Percentiles rank a stretch among this genome's conserved stretches.
Conservation (phyloP, 2,888 invertebrate genomes). For the Eupithecia abbreviata region DNA sequence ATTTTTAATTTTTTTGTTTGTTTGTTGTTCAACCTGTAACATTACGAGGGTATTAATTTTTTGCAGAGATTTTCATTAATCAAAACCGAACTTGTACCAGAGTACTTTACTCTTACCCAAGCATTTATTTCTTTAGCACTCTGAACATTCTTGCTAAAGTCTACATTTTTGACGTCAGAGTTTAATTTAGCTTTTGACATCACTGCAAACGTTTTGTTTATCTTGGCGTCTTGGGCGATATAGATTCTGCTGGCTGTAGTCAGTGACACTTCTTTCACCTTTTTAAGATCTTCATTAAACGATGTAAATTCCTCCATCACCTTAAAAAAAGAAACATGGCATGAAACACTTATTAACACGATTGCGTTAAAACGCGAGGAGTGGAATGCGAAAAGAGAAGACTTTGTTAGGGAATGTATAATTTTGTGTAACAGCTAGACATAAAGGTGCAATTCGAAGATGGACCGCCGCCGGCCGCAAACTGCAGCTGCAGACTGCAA, state of each 20-base stretch:
- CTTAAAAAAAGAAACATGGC: constrained; percentile 50
- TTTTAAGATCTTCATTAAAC: constrained; percentile 51
- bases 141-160: constrained; percentile 80
- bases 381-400: background rate
- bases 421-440: background rate
- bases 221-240: constrained; percentile 71
- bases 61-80: background rate
- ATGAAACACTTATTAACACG: background rate
- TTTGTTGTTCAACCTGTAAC: constrained; percentile 70
- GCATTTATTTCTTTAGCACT: constrained; percentile 87
- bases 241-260: constrained; percentile 88
- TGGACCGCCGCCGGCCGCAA: too few relatives aligned
- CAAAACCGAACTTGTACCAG: background rate
- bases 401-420: background rate
- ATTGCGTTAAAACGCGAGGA: background rate
- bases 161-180: constrained; percentile 84
- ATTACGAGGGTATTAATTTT: too few relatives aligned
- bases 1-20: constrained; percentile 72
- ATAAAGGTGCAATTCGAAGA: background rate
- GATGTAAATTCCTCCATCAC: constrained; percentile 60
- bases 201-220: constrained; percentile 82
- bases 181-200: constrained; percentile 83
- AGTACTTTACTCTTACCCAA: constrained; percentile 75
- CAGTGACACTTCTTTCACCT: constrained; percentile 79
- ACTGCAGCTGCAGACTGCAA: too few relatives aligned